Percentiles rank a stretch among this genome's conserved stretches.
These are phyloP conservation scores for Oenanthe oenanthe DNA, from an alignment of 2,113 vertebrate genomes.

Conservation along the genomic window DNA sequence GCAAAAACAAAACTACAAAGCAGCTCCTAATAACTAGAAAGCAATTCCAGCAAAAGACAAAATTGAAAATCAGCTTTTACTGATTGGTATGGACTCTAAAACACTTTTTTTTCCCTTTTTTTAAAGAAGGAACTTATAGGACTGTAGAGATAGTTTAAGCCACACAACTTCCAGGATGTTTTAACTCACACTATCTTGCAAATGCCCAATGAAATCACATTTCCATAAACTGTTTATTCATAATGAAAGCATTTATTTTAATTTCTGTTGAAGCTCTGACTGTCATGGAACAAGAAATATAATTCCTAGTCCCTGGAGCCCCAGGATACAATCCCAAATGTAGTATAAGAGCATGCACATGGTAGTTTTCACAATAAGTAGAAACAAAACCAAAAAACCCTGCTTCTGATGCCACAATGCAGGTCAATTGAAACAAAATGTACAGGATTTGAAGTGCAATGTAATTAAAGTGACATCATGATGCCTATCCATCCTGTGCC, in stretches of 20 bases:
- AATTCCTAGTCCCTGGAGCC: neutral
- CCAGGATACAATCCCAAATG: neutral
- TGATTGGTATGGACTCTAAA: neutral
- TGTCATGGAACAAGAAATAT: neutral
- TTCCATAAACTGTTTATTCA: neutral
- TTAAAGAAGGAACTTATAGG: neutral
- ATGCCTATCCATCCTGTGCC: neutral
- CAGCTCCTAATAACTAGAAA: neutral
- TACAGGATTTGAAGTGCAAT: neutral
- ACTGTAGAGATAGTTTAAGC: neutral
- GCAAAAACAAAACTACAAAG: neutral
- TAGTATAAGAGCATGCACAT: accelerated
- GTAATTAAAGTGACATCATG: neutral
- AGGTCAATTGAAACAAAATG: neutral
- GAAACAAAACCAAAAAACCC: neutral
- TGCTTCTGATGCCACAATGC: neutral
- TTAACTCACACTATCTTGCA: slow-evolving; percentile 3
- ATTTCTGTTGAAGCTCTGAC: neutral
- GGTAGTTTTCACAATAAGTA: neutral
- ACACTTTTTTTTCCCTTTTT: no score
- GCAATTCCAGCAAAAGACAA: neutral
- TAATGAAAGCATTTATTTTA: neutral
- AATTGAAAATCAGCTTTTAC: neutral
- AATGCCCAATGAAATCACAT: neutral
- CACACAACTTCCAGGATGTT: neutral